Base-by-base conservation (phyloP, 2,113 vertebrate genomes). In the Arizona elegans region DNA sequence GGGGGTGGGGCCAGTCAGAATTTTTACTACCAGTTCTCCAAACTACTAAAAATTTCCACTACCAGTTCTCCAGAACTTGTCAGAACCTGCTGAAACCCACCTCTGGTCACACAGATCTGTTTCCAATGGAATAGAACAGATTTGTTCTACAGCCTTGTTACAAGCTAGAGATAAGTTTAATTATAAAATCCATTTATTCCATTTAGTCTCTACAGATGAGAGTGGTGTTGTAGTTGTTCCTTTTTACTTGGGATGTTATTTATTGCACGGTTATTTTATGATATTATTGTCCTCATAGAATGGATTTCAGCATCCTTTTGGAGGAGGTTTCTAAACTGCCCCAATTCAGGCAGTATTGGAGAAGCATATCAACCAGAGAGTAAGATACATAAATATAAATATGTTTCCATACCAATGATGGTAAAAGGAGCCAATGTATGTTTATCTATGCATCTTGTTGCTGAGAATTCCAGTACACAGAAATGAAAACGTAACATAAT, bases 341-440 rank as follows among this genome's bases (percentile, higher is more conserved):
- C 29, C n/a, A n/a, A n/a, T 29, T n/a, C 62, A 70, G 29, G 62
- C 62, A 70, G 11, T 5, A n/a, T n/a, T 65, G 62, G 26, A 65
- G 24, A 62, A 62, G 11, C 26, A 13, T n/a, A 65, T 65, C 26
- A 65, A 13, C 3, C 29, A 13, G 29, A n/a, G 10, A n/a, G 26
- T 65, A 65, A 29, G 26, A 29, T n/a, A 65, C 26, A 65, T 13
- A n/a, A 59, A 65, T n/a, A 65, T n/a, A 65, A 65, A 12, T 65
- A 26, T 59, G 6, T 59, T 90, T 94, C 93, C 91, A 89, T 95
- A 94, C 88, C 26, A 93, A 0, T 26, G 91, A 90, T 62, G 29
- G 58, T 55, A 95, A 93, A 93, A 59, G 47, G 23, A 88, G 47
- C 55, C 55, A 8, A 21, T 89, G 93, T 12, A 33, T 8, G 90